Percentiles rank a stretch among this genome's conserved stretches.
These are phyloP conservation scores for Brachypalpus laphriformis DNA, from an alignment of 2,888 invertebrate genomes.

Conservation along the genomic window DNA sequence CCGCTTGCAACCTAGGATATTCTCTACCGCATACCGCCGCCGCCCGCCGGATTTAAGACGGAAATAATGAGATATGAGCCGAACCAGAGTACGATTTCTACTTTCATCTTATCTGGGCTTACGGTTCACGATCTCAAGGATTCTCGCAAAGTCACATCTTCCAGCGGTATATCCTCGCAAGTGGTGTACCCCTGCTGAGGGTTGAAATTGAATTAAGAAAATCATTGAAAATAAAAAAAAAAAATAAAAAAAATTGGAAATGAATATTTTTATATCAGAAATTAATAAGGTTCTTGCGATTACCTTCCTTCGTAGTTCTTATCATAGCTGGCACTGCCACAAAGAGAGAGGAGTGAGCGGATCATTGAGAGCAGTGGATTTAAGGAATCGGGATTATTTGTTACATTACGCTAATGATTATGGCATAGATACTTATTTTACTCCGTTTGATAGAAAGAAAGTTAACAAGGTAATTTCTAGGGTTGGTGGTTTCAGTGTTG, in stretches of 20 bases:
- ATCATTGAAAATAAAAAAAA: conserved; percentile 28
- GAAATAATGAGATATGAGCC: conserved; percentile 72
- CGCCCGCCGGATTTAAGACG: conserved; percentile 67
- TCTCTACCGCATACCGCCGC: not conserved
- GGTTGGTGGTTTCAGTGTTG: not conserved
- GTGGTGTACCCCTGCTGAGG: not conserved
- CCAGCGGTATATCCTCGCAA: not conserved
- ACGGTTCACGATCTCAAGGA: conserved; percentile 68
- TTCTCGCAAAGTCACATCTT: conserved; percentile 35
- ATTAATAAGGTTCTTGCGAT: conserved; percentile 70
- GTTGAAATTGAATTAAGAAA: conserved; percentile 72
- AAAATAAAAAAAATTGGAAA: conserved; percentile 49
- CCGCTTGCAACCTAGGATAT: conserved; percentile 47
- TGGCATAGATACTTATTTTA: conserved; percentile 35
- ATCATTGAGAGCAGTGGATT: conserved; percentile 64
- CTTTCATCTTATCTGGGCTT: conserved; percentile 71
- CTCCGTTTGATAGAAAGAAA: not conserved
- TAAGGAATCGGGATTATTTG: conserved; percentile 70
- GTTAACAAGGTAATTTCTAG: not conserved
- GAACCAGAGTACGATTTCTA: conserved; percentile 44
- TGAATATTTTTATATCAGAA: conserved; percentile 69
- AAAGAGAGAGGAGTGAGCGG: conserved; percentile 10
- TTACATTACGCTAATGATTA: conserved; percentile 71
- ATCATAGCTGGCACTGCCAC: conserved; percentile 41
- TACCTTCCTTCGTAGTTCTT: conserved; percentile 57